Conservation (phyloP, 92 coral and sea anemone species). For the Porites divaricata region DNA sequence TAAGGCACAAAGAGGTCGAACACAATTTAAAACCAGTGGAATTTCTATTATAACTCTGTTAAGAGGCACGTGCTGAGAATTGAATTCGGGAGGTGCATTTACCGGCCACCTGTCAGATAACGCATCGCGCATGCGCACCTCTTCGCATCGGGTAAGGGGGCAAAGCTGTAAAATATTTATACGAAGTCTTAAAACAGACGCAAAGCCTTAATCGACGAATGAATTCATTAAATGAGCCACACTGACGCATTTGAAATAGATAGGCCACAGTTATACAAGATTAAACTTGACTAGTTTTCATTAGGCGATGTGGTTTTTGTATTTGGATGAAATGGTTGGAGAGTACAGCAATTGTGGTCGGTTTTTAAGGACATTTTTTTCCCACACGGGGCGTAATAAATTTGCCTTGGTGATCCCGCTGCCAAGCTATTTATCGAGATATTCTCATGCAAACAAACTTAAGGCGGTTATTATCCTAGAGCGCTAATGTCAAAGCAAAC, state of each 20-base stretch:
- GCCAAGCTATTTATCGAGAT: neutral
- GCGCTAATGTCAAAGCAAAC: conserved; percentile 29
- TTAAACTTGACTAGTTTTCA: neutral
- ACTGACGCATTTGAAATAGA: neutral
- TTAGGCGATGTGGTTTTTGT: conserved; percentile 5
- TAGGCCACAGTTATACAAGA: neutral
- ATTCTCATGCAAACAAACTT: conserved; percentile 33
- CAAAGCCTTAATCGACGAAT: conserved; percentile 36
- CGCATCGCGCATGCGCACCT: conserved; percentile 33
- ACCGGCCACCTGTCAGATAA: conserved; percentile 30
- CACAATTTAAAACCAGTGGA: conserved; percentile 44
- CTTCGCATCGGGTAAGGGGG: conserved; percentile 19
- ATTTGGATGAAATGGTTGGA: neutral
- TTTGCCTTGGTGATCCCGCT: neutral
- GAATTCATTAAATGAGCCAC: conserved; percentile 21
- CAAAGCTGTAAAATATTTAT: conserved; percentile 42
- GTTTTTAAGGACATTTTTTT: neutral
- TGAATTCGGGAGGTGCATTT: neutral
- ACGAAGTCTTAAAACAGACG: conserved; percentile 9
- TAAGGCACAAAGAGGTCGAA: conserved; percentile 13
- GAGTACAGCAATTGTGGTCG: neutral
- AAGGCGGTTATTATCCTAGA: conserved; percentile 19
- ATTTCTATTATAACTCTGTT: conserved; percentile 37
- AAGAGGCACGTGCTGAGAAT: conserved; percentile 40
- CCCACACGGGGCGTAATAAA: neutral